Conservation (phyloP, 2,888 invertebrate species). For the Tethea ocularis region DNA sequence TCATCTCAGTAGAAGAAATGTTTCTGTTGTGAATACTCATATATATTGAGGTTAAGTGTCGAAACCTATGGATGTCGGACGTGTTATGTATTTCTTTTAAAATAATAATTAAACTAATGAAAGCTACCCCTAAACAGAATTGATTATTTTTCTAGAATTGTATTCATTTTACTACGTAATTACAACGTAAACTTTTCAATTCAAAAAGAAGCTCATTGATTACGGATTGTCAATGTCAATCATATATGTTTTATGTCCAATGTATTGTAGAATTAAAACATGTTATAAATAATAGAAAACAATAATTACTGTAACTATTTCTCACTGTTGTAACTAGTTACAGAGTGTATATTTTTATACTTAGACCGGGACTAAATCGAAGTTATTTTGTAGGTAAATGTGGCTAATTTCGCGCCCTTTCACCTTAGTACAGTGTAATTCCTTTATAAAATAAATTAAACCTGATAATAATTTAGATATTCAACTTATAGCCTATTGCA, state of each 20-base stretch:
- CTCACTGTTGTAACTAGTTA: background rate
- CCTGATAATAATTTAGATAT: conserved; percentile 7
- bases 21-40: conserved; percentile 57
- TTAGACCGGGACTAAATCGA: conserved; percentile 12
- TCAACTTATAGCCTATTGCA: conserved; percentile 13
- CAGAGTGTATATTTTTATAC: background rate
- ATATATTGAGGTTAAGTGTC: conserved; percentile 79
- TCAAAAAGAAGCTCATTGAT: conserved; percentile 56
- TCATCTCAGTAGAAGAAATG: conserved; percentile 32
- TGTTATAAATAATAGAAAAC: background rate
- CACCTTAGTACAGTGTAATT: conserved; percentile 49
- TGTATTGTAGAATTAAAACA: background rate
- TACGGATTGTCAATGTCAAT: conserved; percentile 66
- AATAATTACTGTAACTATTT: background rate
- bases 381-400: conserved; percentile 42
- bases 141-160: background rate
- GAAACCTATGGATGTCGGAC: conserved; percentile 60
- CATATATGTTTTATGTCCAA: conserved; percentile 12
- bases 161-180: conserved; percentile 19
- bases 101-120: background rate
- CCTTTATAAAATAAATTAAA: conserved; percentile 7
- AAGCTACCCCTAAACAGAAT: background rate
- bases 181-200: conserved; percentile 10
- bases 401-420: conserved; percentile 82
- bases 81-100: conserved; percentile 35